phyloP scores from a whole-genome alignment of 1,140 invertebrate species.

The Drosophila neocordata region DNA sequence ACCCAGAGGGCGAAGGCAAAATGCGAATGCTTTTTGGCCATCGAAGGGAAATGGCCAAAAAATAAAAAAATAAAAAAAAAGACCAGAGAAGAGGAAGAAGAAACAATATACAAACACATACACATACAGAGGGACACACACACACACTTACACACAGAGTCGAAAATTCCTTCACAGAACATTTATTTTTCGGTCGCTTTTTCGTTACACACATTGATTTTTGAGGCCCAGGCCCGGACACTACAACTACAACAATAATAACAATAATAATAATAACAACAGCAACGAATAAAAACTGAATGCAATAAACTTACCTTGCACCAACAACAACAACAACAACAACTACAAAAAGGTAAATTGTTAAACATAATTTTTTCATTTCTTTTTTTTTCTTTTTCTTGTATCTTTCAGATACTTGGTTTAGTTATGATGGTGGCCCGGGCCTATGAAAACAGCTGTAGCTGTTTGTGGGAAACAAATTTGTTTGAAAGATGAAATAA shows the following conservation, averaged over 20 bases:
- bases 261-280: not conserved
- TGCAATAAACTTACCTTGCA: constrained; percentile 62
- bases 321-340: constrained; percentile 2
- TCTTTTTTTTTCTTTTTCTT: constrained; percentile 34
- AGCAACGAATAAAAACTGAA: constrained; percentile 25
- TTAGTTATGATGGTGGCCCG: constrained; percentile 2
- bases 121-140: constrained; percentile 29
- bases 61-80: constrained; percentile 35
- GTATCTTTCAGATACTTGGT: constrained; percentile 55
- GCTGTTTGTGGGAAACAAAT: constrained; percentile 17
- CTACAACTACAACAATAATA: constrained; percentile 17
- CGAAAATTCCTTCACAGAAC: constrained; percentile 82
- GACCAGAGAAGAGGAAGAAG: constrained; percentile 34
- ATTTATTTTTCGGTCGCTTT: constrained; percentile 79
- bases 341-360: constrained; percentile 64
- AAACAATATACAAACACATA: constrained; percentile 51
- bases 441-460: not conserved
- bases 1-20: constrained; percentile 16
- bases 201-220: constrained; percentile 82
- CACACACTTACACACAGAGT: constrained; percentile 51
- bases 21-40: constrained; percentile 58
- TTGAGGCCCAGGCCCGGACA: constrained; percentile 36
- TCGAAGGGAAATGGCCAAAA: constrained; percentile 35
- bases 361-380: constrained; percentile 33
- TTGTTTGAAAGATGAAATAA: constrained; percentile 3